A percentile compares a stretch with the other conserved stretches of the same genome.
Evolutionary conservation across 2,888 invertebrate genomes (phyloP).

Genomic region (Pseudococcus longispinus): DNA sequence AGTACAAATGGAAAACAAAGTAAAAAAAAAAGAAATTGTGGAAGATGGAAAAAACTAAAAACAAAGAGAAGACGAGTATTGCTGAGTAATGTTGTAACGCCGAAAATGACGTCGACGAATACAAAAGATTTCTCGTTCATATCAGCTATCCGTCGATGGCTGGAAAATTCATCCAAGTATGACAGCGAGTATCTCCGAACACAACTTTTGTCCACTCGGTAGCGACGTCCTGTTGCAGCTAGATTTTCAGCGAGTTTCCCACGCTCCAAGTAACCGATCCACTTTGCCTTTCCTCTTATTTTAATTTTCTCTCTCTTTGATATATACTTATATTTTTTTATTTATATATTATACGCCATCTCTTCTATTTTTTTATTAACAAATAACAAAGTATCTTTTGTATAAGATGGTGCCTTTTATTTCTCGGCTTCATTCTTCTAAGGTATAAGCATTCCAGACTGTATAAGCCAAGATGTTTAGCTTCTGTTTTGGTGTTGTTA

Average conservation of each 20-base stretch:
- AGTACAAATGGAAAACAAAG: neutral
- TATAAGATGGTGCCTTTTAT: slow-evolving; percentile 53
- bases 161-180: slow-evolving; percentile 54
- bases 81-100: slow-evolving; percentile 39
- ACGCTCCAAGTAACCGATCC: slow-evolving; percentile 54
- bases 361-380: slow-evolving; percentile 52
- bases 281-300: slow-evolving; percentile 49
- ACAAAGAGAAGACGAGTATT: slow-evolving; percentile 22
- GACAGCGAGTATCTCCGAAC: slow-evolving; percentile 44
- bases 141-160: slow-evolving; percentile 30
- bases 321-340: slow-evolving; percentile 47
- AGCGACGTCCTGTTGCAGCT: slow-evolving; percentile 52
- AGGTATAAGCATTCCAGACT: slow-evolving; percentile 50
- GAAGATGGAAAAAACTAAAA: slow-evolving; percentile 5
- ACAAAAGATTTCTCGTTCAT: slow-evolving; percentile 51
- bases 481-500: slow-evolving; percentile 55
- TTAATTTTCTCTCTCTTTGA: slow-evolving; percentile 51
- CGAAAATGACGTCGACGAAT: slow-evolving; percentile 26
- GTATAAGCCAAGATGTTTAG: slow-evolving; percentile 50
- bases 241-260: slow-evolving; percentile 51
- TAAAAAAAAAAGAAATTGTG: slow-evolving; percentile 15
- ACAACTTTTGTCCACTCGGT: slow-evolving; percentile 51
- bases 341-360: slow-evolving; percentile 53
- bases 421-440: slow-evolving; percentile 50
- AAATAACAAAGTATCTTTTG: slow-evolving; percentile 52